Conservation (phyloP, 2,113 vertebrate species). For the Strix uralensis region DNA sequence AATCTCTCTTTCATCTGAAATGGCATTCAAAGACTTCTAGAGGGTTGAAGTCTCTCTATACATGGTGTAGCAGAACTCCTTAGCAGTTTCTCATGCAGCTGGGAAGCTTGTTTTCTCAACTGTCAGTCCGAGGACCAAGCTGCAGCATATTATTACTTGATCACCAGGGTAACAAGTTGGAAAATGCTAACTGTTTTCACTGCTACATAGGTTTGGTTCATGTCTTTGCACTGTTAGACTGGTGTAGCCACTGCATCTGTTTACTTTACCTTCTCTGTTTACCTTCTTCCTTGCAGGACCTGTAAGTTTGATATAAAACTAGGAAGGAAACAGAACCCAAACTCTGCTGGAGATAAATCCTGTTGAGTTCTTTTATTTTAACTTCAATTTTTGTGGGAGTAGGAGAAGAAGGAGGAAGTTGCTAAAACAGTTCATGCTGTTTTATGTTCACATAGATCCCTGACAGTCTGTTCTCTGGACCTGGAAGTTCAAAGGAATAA, state of each 20-base stretch:
- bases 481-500: not conserved
- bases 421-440: not conserved
- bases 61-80: not conserved
- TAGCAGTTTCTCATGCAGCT: not conserved
- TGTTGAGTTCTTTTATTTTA: not conserved
- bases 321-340: not conserved
- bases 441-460: not conserved
- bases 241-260: not conserved
- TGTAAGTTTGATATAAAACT: not conserved
- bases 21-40: not conserved
- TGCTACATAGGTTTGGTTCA: not conserved
- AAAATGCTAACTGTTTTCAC: not conserved
- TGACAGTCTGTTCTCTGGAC: not conserved
- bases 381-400: not conserved
- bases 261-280: slow-evolving; percentile 25
- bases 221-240: not conserved
- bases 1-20: not conserved
- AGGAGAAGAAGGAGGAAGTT: not conserved
- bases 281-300: not conserved
- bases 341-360: not conserved
- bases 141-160: not conserved
- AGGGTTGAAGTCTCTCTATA: not conserved
- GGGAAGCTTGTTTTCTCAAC: not conserved
- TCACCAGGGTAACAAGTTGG: not conserved
- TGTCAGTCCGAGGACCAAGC: not conserved